These are phyloP conservation scores for Porites lutea DNA, from an alignment of 64 coral and sea anemone species.

Conservation along the genomic window DNA sequence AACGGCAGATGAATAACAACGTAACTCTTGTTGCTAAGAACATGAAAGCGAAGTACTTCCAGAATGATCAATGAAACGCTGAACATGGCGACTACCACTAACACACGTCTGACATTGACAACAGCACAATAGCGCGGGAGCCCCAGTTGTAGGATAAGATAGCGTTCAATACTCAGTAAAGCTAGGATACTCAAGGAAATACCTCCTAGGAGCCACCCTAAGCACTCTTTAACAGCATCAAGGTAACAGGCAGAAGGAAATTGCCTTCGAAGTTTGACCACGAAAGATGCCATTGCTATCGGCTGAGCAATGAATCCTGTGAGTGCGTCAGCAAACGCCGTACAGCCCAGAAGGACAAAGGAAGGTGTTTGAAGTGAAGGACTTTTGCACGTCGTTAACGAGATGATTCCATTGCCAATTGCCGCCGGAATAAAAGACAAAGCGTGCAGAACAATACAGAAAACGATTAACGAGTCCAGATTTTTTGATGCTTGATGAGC, in stretches of 20 bases:
- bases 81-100: not conserved
- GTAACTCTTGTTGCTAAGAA: not conserved
- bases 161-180: constrained; percentile 29
- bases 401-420: constrained; percentile 11
- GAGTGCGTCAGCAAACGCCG: constrained; percentile 14
- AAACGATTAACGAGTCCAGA: not conserved
- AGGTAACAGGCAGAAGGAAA: constrained; percentile 1
- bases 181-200: constrained; percentile 16
- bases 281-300: constrained; percentile 24
- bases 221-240: not conserved
- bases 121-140: not conserved
- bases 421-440: constrained; percentile 21
- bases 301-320: constrained; percentile 22
- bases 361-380: constrained; percentile 25
- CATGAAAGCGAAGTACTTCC: not conserved
- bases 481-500: not conserved
- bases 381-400: not conserved
- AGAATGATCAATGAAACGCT: not conserved
- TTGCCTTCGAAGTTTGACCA: constrained; percentile 14
- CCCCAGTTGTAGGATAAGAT: not conserved
- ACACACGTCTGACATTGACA: not conserved
- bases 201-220: constrained; percentile 3
- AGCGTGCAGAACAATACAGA: constrained; percentile 12
- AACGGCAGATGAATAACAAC: constrained; percentile 4
- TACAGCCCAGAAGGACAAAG: constrained; percentile 17